These are phyloP conservation scores for Calliopum simillimum DNA, from an alignment of 2,888 invertebrate genomes.

Conservation along the genomic window DNA sequence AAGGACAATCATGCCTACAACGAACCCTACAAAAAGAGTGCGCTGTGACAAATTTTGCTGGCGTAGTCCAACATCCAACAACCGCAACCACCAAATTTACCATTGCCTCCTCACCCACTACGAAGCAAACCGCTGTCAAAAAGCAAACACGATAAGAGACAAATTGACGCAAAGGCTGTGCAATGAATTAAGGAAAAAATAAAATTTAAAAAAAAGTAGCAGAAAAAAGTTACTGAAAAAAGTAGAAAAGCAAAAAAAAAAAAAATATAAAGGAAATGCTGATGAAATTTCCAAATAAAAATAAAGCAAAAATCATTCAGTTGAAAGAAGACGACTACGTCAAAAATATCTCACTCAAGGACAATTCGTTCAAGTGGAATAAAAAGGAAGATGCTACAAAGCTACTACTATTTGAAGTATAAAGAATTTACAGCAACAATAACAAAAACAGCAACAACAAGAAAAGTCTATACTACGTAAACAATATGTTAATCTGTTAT, in stretches of 20 bases:
- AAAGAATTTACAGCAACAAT: conserved; percentile 16
- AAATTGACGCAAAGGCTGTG: no score
- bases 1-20: conserved; percentile 34
- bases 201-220: background rate
- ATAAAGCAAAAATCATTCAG: background rate
- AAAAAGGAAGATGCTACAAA: background rate
- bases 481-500: conserved; percentile 23
- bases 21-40: no score
- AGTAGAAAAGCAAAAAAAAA: conserved; percentile 25
- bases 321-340: background rate
- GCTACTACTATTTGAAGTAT: background rate
- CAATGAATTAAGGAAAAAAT: background rate
- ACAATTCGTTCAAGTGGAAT: conserved; percentile 2
- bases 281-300: conserved; percentile 32
- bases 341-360: background rate
- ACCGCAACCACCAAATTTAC: background rate
- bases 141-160: no score
- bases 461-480: conserved; percentile 13
- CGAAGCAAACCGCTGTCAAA: no score
- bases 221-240: conserved; percentile 15
- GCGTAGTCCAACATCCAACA: background rate
- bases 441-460: conserved; percentile 33
- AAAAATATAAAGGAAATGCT: no score
- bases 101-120: no score
- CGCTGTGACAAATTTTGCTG: background rate